Evolutionary conservation across 2,797 vertebrate genomes (phyloP).

Genomic region (Epinephelus malabaricus): DNA sequence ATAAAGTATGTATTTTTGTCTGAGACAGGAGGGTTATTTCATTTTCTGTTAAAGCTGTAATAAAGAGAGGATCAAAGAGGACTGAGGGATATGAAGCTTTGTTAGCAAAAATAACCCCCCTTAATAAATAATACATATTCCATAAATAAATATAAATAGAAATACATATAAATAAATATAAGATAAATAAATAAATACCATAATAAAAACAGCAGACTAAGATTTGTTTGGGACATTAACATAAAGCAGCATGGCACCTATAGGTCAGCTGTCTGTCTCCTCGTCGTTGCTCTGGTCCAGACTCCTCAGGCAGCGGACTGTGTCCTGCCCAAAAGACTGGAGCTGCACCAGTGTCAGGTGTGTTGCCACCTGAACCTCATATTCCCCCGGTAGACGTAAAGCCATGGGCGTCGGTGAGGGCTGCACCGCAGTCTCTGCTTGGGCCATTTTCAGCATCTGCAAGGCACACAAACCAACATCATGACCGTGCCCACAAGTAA

Average conservation of each 20-base stretch:
- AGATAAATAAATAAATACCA: constrained; percentile 48
- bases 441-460: constrained; percentile 72
- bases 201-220: constrained; percentile 6
- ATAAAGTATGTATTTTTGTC: too few relatives aligned
- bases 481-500: not conserved
- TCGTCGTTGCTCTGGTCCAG: constrained; percentile 36
- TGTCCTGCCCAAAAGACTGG: constrained; percentile 68
- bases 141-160: constrained; percentile 70
- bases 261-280: constrained; percentile 49
- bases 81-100: not conserved
- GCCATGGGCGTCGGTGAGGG: constrained; percentile 12
- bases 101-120: constrained; percentile 46
- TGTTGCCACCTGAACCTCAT: constrained; percentile 75
- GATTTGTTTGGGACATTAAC: constrained; percentile 8
- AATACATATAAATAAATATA: constrained; percentile 57
- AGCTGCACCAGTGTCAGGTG: constrained; percentile 83
- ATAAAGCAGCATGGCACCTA: not conserved
- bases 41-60: not conserved
- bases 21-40: not conserved
- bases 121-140: constrained; percentile 53
- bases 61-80: not conserved
- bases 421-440: not conserved
- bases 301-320: constrained; percentile 65
- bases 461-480: not conserved
- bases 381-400: constrained; percentile 59